Percentiles rank a stretch among this genome's conserved stretches.
These are phyloP conservation scores for Cladorhizidae sp. DNA, from an alignment of 37 sponge, comb jelly and placozoan species.

Conservation along the genomic window DNA sequence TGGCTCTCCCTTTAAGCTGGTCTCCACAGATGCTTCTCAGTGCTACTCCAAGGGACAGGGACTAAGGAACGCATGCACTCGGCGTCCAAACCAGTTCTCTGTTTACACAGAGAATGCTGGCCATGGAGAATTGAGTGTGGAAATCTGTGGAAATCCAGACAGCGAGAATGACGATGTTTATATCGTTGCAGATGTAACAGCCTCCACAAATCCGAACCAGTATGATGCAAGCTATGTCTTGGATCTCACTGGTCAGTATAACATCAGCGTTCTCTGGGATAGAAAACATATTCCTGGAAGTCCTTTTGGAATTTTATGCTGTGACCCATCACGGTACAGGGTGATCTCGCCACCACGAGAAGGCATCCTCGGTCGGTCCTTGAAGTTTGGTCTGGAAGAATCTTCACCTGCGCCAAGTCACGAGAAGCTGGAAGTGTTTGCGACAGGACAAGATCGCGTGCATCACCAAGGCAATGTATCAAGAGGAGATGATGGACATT, in stretches of 20 bases:
- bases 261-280: conserved; percentile 75
- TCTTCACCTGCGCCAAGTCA: conserved; percentile 5
- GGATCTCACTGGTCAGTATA: conserved; percentile 58
- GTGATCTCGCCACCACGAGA: conserved; percentile 28
- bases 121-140: conserved; percentile 61
- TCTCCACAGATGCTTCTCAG: conserved; percentile 42
- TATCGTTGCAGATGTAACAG: conserved; percentile 30
- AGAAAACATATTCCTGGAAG: conserved; percentile 76
- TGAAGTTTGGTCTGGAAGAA: conserved; percentile 41
- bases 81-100: conserved; percentile 38
- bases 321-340: conserved; percentile 10
- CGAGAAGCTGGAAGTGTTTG: conserved; percentile 11
- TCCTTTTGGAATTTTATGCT: conserved; percentile 61
- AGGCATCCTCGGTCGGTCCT: conserved; percentile 31
- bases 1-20: conserved; percentile 75
- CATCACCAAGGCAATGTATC: conserved; percentile 27
- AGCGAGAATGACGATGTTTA: conserved; percentile 39
- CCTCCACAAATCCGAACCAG: conserved; percentile 40
- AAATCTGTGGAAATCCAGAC: conserved; percentile 61
- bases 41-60: conserved; percentile 77
- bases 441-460: conserved; percentile 1
- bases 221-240: conserved; percentile 69
- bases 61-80: conserved; percentile 27
- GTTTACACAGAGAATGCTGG: conserved; percentile 81
- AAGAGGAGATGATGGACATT: conserved; percentile 34